Evolutionary conservation across 2,113 vertebrate genomes (phyloP).

Genomic region (Serranochromis macrocephalus): DNA sequence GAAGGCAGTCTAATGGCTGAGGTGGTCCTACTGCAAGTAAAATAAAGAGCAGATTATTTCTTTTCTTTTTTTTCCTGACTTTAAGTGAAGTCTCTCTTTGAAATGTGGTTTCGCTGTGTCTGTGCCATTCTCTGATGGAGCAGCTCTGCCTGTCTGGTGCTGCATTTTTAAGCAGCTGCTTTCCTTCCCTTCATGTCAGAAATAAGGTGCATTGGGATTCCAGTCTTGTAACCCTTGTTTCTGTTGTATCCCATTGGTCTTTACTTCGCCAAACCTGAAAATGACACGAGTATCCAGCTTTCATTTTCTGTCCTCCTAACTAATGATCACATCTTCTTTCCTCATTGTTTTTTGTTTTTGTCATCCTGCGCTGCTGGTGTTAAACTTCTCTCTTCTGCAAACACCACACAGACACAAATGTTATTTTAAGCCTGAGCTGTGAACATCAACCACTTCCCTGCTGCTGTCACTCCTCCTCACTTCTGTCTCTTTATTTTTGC

Average conservation of each 20-base stretch:
- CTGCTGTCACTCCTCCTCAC: background rate
- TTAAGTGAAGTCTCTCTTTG: conserved; percentile 2
- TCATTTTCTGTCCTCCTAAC: background rate
- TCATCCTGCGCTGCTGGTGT: background rate
- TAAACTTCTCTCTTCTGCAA: background rate
- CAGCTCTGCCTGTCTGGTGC: background rate
- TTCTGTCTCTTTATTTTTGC: background rate
- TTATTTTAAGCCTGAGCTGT: conserved; percentile 15
- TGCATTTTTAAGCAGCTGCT: conserved; percentile 34
- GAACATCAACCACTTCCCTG: background rate
- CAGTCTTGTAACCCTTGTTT: conserved; percentile 4
- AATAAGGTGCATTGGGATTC: conserved; percentile 37
- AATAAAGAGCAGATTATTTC: background rate
- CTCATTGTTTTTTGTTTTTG: background rate
- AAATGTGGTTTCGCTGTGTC: conserved; percentile 1
- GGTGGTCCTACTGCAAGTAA: background rate
- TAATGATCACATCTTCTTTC: background rate
- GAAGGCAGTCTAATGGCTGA: background rate
- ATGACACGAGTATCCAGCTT: background rate
- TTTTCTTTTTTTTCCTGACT: background rate
- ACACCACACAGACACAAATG: background rate
- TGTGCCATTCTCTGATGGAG: background rate
- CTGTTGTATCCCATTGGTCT: background rate
- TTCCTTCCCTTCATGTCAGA: conserved; percentile 22
- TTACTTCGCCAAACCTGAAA: background rate